Evolutionary conservation across 1,140 invertebrate species (phyloP), one percentile per base, ranked within the genome.

Genomic region (Himalopsyche phryganea): DNA sequence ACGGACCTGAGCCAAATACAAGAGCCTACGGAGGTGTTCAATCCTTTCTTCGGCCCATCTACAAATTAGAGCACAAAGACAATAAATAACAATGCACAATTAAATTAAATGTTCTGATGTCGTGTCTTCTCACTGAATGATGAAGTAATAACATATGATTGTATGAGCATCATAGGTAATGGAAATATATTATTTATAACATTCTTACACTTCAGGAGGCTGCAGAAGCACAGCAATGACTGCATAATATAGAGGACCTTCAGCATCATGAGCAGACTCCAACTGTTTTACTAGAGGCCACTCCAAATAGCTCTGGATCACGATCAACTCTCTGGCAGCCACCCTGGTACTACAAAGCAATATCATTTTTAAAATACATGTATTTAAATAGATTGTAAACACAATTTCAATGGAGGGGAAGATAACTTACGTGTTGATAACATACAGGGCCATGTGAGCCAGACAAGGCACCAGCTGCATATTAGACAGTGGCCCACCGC

Each of bases 381-480:
- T n/a, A n/a, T n/a, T n/a, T n/a, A n/a, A n/a, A n/a, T n/a, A n/a
- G n/a, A n/a, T n/a, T n/a, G n/a, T n/a, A n/a, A n/a, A n/a, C n/a
- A n/a, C n/a, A n/a, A n/a, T n/a, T n/a, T n/a, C n/a, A n/a, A n/a
- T 28, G 23, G 4, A 28, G 3, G 23, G 23, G 28, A 45, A 33
- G 9, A 4, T 32, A 15, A 85, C 89, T 82, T 72, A 92, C 87
- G 91, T 94, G 71, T 94, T 96, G 54, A 96, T 88, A 42, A 97
- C 91, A 74, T 98, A 98, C 1, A 98, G 85, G 14, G 92, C 90
- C 83, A 96, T 95, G 70, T 98, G 95, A 51, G 94, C 83, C 23
- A 98, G 80, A 72, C 97, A 97, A 15, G 96, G 95, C 50, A 98
- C 83, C 63, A 98, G 85, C 73, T 98, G 93, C 87, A 98, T 91